These are phyloP conservation scores for Upupa epops DNA, from an alignment of 2,113 vertebrate genomes.

Conservation along the genomic window DNA sequence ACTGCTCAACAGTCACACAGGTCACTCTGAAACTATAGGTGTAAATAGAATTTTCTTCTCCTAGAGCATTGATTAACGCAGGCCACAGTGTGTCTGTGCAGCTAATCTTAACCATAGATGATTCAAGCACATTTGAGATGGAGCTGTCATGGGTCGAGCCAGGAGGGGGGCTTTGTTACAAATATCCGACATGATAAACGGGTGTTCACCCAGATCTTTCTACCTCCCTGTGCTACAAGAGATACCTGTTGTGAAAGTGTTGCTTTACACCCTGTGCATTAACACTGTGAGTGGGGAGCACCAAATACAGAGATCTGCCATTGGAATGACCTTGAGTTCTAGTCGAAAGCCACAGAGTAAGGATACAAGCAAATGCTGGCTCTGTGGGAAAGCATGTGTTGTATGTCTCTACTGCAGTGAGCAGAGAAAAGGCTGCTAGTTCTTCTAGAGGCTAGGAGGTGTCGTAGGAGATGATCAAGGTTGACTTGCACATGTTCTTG, in stretches of 20 bases:
- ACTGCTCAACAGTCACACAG: neutral
- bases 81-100: neutral
- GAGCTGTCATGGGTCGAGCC: neutral
- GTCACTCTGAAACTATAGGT: neutral
- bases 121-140: neutral
- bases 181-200: neutral
- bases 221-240: neutral
- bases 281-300: fast-evolving
- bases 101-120: neutral
- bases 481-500: neutral
- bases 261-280: neutral
- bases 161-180: too few relatives aligned
- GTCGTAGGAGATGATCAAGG: neutral
- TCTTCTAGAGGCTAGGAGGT: neutral
- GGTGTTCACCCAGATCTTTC: neutral
- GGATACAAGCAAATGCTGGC: neutral
- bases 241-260: neutral
- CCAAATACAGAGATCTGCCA: neutral
- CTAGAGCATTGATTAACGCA: neutral
- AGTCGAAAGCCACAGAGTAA: neutral
- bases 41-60: neutral
- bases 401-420: neutral
- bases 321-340: slow-evolving; percentile 3
- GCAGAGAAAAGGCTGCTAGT: neutral
- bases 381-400: slow-evolving; percentile 18